Evolutionary conservation across 2,797 vertebrate species (phyloP), one percentile per base, ranked within the genome.

Genomic region (Diplodus puntazzo): DNA sequence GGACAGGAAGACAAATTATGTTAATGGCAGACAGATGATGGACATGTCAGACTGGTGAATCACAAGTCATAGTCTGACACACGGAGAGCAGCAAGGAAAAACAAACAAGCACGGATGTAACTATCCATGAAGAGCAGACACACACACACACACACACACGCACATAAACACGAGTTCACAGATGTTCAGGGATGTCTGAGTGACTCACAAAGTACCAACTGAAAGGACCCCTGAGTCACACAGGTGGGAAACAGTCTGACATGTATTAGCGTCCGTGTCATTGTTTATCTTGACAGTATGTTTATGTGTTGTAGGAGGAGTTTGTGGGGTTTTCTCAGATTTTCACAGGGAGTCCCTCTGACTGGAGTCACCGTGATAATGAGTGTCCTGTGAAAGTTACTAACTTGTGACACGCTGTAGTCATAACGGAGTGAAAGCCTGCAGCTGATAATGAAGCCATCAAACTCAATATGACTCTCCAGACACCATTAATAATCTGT

Each of bases 131-230:
- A 30, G 61, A 80, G 50, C 55, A 77, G 48, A 81, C 73, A 77
- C 46, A 81, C 73, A 52, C 1, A 50, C n/a, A 27, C 27, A 27
- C 27, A 27, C 46, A 16, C 16, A 48, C 46, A 43, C n/a, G 62
- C 34, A 50, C n/a, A 58, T 10, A 66, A 43, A 72, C 48, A 49
- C 3, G 25, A 7, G 30, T 39, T 43, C 53, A 58, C 91, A 89
- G 84, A 83, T 88, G 88, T 89, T 86, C 79, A 54, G 42, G 30
- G 74, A 87, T 18, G 80, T 77, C 53, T 77, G 73, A 52, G 65
- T 92, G 89, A 92, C 78, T 92, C 88, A 91, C 68, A 63, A 69
- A 43, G 71, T 3, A 74, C 84, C 79, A 88, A 83, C 84, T 87
- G 88, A 73, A 69, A 49, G 63, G 80, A 83, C 73, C 81, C 43